Evolutionary conservation across 2,888 invertebrate species (phyloP).

Genomic region (Omphaloscelis lunosa): DNA sequence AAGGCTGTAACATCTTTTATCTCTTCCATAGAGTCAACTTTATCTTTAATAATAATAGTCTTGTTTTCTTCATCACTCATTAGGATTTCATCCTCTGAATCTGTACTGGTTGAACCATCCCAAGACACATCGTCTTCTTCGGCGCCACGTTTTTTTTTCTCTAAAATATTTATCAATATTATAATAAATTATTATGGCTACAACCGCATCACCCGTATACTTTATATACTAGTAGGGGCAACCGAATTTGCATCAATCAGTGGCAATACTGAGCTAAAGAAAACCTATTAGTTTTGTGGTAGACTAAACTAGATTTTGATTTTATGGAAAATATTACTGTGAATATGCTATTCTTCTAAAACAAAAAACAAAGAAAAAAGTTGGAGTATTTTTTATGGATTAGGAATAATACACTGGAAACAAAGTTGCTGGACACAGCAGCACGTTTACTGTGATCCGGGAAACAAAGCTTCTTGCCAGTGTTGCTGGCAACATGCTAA

Average conservation of each 20-base stretch:
- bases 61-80: slow-evolving; percentile 83
- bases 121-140: slow-evolving; percentile 91
- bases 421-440: not conserved
- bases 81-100: slow-evolving; percentile 87
- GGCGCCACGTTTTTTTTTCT: slow-evolving; percentile 75
- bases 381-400: not conserved
- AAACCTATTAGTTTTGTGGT: not conserved
- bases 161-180: slow-evolving; percentile 63
- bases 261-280: not conserved
- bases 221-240: not conserved
- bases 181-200: too few species aligned
- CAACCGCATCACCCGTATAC: not conserved
- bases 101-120: slow-evolving; percentile 89
- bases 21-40: slow-evolving; percentile 88
- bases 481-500: not conserved
- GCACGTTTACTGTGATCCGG: not conserved
- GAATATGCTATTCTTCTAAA: slow-evolving; percentile 1
- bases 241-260: not conserved
- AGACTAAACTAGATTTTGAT: not conserved
- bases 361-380: not conserved
- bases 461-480: not conserved
- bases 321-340: not conserved
- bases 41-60: slow-evolving; percentile 89
- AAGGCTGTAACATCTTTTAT: slow-evolving; percentile 87
- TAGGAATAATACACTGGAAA: not conserved